Conservation (phyloP, 2,113 vertebrate species). For the Centropristis striata region DNA sequence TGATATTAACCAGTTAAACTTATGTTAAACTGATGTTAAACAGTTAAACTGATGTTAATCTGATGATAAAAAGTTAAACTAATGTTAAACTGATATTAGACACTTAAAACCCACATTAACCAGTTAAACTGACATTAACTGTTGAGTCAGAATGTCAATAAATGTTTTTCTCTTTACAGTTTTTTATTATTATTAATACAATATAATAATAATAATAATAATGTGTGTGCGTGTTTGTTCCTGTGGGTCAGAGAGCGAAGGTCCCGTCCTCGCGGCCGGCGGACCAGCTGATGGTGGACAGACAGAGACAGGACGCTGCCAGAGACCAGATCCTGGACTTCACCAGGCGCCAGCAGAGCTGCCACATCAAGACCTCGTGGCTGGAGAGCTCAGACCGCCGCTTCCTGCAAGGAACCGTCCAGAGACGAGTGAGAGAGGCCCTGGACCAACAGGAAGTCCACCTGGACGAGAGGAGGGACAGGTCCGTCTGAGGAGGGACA, state of each 20-base stretch:
- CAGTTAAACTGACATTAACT: no score
- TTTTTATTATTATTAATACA: no score
- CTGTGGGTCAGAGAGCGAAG: slow-evolving; percentile 81
- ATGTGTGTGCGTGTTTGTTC: not conserved
- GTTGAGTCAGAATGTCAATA: no score
- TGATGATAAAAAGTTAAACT: no score
- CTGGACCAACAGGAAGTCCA: slow-evolving; percentile 77
- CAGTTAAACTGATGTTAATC: no score
- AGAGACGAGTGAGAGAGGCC: slow-evolving; percentile 71
- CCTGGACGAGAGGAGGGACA: slow-evolving; percentile 84
- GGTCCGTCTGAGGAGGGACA: slow-evolving; percentile 75
- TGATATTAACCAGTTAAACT: no score
- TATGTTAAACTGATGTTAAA: no score
- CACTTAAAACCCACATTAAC: no score
- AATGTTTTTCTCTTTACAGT: no score
- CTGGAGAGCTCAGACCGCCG: slow-evolving; percentile 71
- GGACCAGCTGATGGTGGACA: slow-evolving; percentile 64
- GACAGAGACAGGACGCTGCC: slow-evolving; percentile 66
- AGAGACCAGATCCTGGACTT: slow-evolving; percentile 71
- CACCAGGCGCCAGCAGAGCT: slow-evolving; percentile 62
- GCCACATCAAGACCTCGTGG: slow-evolving; percentile 74
- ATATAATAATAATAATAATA: no score
- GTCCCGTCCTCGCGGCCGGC: slow-evolving; percentile 41
- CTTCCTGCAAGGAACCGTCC: slow-evolving; percentile 64
- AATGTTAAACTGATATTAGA: no score